Conservation (phyloP, 2,888 invertebrate genomes). For the Cephus spinipes region DNA sequence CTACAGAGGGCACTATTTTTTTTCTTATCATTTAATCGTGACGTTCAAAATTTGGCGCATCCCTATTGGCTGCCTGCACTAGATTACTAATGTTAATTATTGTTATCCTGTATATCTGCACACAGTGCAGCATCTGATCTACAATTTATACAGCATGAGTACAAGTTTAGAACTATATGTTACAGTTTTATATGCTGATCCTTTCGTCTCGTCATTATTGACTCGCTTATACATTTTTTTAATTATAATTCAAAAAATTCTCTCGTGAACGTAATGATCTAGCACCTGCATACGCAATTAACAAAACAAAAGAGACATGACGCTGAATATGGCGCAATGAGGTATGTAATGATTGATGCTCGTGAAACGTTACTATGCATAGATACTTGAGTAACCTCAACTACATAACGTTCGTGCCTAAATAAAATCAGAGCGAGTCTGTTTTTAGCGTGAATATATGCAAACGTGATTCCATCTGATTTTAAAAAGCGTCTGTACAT, state of each 20-base stretch:
- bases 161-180: background rate
- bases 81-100: background rate
- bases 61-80: background rate
- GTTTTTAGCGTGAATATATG: slow-evolving; percentile 15
- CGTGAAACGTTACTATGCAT: background rate
- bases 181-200: background rate
- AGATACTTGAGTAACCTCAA: background rate
- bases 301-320: background rate
- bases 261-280: background rate
- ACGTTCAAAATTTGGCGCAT: background rate
- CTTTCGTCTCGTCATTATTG: background rate
- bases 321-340: background rate
- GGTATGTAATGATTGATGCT: background rate
- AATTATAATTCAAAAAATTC: background rate
- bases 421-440: slow-evolving; percentile 14
- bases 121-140: background rate
- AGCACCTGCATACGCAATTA: background rate
- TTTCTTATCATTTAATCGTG: slow-evolving; percentile 1
- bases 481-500: slow-evolving; percentile 46
- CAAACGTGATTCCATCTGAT: slow-evolving; percentile 26
- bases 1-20: slow-evolving; percentile 6
- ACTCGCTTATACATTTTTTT: background rate
- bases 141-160: background rate
- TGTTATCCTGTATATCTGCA: background rate
- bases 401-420: background rate